Base-by-base conservation (phyloP, 2,113 vertebrate genomes). In the Heterotilapia buettikoferi region DNA sequence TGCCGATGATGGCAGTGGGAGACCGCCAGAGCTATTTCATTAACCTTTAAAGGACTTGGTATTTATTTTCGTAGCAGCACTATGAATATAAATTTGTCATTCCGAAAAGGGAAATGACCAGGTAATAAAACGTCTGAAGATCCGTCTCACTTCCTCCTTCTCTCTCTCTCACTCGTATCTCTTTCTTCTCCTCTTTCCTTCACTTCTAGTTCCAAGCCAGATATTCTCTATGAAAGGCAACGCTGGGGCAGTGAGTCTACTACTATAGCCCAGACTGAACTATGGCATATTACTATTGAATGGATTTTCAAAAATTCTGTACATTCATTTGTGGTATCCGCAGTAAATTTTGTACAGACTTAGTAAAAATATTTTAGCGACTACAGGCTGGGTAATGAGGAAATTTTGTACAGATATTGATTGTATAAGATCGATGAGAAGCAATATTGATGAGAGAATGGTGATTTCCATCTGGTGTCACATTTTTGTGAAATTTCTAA, bases 21-120 rank as follows among this genome's bases (percentile, higher is more conserved):
- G 79, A 80, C 73, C 24, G 80, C 82, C 84, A 73, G 66, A 86
- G 92, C 91, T 92, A 87, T 96, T 96, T 95, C 90, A 96, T 96
- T 95, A 95, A 96, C 96, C 95, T 96, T 95, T 95, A 93, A 95
- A 93, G 84, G 90, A 95, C 93, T 93, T 91, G 94, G 57, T 93
- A 90, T 96, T 96, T 95, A 95, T 95, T 95, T 93, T 92, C 93
- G 90, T 87, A 88, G 89, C 85, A 66, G 84, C 76, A 31, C 92
- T 92, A 93, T 93, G 92, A 94, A 95, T 94, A 95, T 93, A 91
- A 93, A 95, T 94, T 53, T 91, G 86, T 92, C 80, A 87, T 94
- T 92, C 54, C 89, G 56, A 83, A 90, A 93, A 83, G 84, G 91
- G 91, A 93, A 94, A 92, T 91, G 85, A 90, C 79, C 89, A 89